Evolutionary conservation across 2,113 vertebrate genomes (phyloP).

Genomic region (Planiliza haematocheilus): DNA sequence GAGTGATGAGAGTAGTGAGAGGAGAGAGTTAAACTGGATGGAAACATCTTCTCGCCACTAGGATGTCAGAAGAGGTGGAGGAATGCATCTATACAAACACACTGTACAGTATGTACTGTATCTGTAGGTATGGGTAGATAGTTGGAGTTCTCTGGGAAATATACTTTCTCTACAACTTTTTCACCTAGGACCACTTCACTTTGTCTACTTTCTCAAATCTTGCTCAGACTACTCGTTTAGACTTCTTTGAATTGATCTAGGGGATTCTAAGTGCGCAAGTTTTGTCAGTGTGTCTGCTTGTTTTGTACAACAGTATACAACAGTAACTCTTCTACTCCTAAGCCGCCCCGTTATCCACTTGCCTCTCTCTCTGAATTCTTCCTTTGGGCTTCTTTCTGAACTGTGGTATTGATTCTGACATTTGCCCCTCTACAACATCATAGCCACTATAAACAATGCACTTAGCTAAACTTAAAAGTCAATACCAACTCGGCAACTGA

Average conservation of each 20-base stretch:
- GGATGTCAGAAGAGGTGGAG: neutral
- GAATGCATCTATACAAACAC: slow-evolving; percentile 4
- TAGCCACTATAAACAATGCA: neutral
- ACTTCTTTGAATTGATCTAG: neutral
- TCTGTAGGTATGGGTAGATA: slow-evolving; percentile 10
- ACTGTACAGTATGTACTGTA: neutral
- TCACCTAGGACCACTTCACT: neutral
- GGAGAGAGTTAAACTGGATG: slow-evolving; percentile 20
- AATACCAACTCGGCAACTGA: too few relatives aligned
- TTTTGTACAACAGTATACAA: neutral
- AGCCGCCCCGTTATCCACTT: neutral
- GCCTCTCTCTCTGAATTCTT: neutral
- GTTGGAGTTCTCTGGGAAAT: slow-evolving; percentile 8
- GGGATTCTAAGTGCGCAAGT: too few relatives aligned
- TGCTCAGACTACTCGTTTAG: slow-evolving; percentile 5
- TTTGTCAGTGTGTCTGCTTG: slow-evolving; percentile 2
- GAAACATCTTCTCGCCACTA: slow-evolving; percentile 7
- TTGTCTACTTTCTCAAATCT: neutral
- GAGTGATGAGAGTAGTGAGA: slow-evolving; percentile 28
- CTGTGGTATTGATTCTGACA: neutral
- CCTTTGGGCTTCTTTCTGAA: neutral
- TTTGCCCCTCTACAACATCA: neutral
- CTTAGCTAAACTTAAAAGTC: too few relatives aligned
- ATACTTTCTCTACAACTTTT: slow-evolving; percentile 36
- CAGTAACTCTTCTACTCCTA: neutral